Evolutionary conservation across 2,113 vertebrate genomes (phyloP), one percentile per base, ranked within the genome.

Genomic region (Pandion haliaetus): DNA sequence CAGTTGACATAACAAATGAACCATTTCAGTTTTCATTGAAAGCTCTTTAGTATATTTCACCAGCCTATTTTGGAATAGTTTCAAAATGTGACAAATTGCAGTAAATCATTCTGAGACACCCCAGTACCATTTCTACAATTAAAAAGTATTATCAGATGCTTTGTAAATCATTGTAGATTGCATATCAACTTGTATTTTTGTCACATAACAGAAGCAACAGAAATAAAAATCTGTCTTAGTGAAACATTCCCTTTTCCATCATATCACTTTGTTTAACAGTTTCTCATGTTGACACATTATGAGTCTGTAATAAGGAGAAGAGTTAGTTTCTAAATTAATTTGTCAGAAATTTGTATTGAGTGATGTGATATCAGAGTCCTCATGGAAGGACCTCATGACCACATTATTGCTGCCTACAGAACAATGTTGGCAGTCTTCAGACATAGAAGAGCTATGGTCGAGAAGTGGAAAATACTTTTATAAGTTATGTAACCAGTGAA

Each of bases 1-100:
- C 82, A 97, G 95, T 97, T 97, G 96, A 98, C 95, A 98, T 98
- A 98, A 98, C 85, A 98, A 98, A 98, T 97, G 94, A 98, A 98
- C 69, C 94, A 97, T 97, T 98, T 97, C 87, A 90, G 86, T 97
- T 98, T 98, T 96, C 94, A 95, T 55, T 97, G 96, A 98, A 97
- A 98, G 85, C 92, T 98, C 94, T 97, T 98, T 95, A 97, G 96
- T 97, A 95, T 70, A 92, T 97, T 97, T 97, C 97, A 98, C 91
- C 74, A 96, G 79, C 92, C 59, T 93, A 78, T 97, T 98, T 96
- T 97, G 96, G 94, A 98, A 95, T 91, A 93, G 52, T 97, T 97
- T 97, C 97, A 97, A 94, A 98, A 95, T 82, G 78, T 97, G 96
- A 97, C 94, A 98, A 97, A 98, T 97, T 97, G 65, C 69, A 93